A percentile compares a stretch with the other conserved stretches of the same genome.
Conservation (phyloP, 2,888 invertebrate species). For the Physocephala rufipes region DNA sequence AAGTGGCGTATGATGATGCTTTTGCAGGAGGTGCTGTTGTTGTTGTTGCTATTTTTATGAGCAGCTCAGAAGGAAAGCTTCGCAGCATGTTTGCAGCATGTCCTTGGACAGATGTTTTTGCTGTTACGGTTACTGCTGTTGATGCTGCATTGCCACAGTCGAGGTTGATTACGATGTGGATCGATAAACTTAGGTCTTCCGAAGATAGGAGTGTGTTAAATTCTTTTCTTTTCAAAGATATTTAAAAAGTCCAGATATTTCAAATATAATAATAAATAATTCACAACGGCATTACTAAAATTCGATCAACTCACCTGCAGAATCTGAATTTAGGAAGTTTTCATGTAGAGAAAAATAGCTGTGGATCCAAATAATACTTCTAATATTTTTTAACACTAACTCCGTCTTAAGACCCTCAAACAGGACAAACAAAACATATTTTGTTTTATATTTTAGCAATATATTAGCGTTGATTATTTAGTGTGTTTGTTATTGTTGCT, state of each 20-base stretch:
- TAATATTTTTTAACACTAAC: too few species aligned
- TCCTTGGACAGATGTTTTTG: conserved; percentile 46
- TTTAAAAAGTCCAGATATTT: background rate
- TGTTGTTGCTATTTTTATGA: conserved; percentile 45
- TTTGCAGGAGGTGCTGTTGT: conserved; percentile 1
- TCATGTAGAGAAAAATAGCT: too few species aligned
- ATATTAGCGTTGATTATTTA: too few species aligned
- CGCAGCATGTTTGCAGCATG: conserved; percentile 43
- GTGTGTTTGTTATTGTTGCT: conserved; percentile 38
- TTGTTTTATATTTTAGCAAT: too few species aligned
- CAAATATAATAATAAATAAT: conserved; percentile 2
- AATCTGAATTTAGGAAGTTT: background rate
- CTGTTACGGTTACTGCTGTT: conserved; percentile 31
- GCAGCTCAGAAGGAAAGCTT: background rate
- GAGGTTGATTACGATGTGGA: conserved; percentile 32
- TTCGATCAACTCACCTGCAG: conserved; percentile 18
- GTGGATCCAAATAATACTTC: too few species aligned
- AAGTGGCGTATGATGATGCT: conserved; percentile 20
- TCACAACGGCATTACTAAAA: background rate
- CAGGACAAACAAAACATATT: conserved; percentile 10
- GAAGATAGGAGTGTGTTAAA: background rate
- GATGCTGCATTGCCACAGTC: conserved; percentile 16
- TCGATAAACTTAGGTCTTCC: conserved; percentile 29
- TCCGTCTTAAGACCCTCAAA: too few species aligned
- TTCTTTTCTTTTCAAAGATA: background rate